Evolutionary conservation across 2,888 invertebrate species (phyloP).

Genomic region (Dione juno): DNA sequence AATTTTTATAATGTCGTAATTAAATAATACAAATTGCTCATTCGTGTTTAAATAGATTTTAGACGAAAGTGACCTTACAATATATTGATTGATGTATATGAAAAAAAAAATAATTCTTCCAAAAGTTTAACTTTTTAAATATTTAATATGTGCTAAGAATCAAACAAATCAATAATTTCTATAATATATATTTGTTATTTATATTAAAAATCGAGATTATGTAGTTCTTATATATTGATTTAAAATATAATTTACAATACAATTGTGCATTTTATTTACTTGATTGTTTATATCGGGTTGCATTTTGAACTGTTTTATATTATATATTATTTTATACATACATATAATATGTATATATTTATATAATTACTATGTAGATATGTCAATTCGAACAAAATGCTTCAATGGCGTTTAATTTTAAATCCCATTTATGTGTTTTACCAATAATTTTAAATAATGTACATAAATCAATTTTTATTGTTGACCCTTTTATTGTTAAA

Average conservation of each 20-base stretch:
- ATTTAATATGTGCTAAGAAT: slow-evolving; percentile 25
- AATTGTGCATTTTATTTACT: slow-evolving; percentile 45
- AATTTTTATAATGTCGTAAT: slow-evolving; percentile 39
- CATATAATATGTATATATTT: slow-evolving; percentile 29
- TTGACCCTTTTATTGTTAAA: slow-evolving; percentile 73
- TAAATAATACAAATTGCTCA: slow-evolving; percentile 46
- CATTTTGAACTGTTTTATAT: slow-evolving; percentile 44
- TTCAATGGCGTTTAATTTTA: slow-evolving; percentile 27
- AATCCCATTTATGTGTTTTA: slow-evolving; percentile 48
- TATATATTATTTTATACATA: slow-evolving; percentile 28
- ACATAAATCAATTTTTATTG: slow-evolving; percentile 73
- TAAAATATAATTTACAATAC: slow-evolving; percentile 29
- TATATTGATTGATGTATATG: slow-evolving; percentile 40
- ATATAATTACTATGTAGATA: slow-evolving; percentile 14
- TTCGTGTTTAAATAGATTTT: slow-evolving; percentile 48
- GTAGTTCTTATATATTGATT: slow-evolving; percentile 21
- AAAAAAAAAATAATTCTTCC: slow-evolving; percentile 41
- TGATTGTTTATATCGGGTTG: slow-evolving; percentile 40
- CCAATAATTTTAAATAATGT: slow-evolving; percentile 64
- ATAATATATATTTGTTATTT: slow-evolving; percentile 23
- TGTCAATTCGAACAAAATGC: slow-evolving; percentile 35
- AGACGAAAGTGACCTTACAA: slow-evolving; percentile 55
- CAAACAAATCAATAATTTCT: slow-evolving; percentile 15
- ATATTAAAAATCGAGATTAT: slow-evolving; percentile 30
- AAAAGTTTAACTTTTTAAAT: slow-evolving; percentile 35